Percentiles rank a stretch among this genome's conserved stretches.
Evolutionary conservation across 2,797 vertebrate species (phyloP).

Genomic region (Sandelia bainsii): DNA sequence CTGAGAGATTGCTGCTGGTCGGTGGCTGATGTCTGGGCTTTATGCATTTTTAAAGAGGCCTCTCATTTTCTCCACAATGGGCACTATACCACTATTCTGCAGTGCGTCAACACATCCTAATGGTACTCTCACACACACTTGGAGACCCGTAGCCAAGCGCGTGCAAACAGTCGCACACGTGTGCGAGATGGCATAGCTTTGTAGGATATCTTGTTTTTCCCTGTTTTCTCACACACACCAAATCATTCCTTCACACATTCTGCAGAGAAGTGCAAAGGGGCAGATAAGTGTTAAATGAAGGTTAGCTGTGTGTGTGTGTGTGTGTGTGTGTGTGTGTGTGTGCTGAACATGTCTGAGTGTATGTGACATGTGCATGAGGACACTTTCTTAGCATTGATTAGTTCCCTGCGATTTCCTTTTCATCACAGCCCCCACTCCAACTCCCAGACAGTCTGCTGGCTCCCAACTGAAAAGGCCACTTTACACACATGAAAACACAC

Average conservation of each 20-base stretch:
- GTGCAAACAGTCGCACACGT: constrained; percentile 29
- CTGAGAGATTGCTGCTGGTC: constrained; percentile 75
- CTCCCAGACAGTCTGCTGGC: constrained; percentile 68
- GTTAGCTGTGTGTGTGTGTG: constrained; percentile 33
- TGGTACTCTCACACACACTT: constrained; percentile 32
- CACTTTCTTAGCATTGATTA: constrained; percentile 80
- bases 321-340: constrained; percentile 32
- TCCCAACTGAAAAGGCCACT: constrained; percentile 69
- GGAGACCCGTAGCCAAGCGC: constrained; percentile 27
- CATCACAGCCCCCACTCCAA: constrained; percentile 58
- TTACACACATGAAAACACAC: constrained; percentile 51
- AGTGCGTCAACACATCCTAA: constrained; percentile 79
- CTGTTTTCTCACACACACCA: constrained; percentile 1
- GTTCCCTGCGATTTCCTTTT: constrained; percentile 73
- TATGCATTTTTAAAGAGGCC: constrained; percentile 91
- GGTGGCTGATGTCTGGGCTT: constrained; percentile 66
- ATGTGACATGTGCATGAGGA: constrained; percentile 33
- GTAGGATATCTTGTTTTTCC: constrained; percentile 36
- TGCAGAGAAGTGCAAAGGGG: constrained; percentile 35
- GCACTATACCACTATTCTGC: constrained; percentile 80
- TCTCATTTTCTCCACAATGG: constrained; percentile 84
- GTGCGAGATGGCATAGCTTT: constrained; percentile 6
- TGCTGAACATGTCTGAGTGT: constrained; percentile 25
- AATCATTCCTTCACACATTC: constrained; percentile 53
- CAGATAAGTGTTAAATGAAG: constrained; percentile 54